Percentiles rank a stretch among this genome's conserved stretches.
phyloP scores from a whole-genome alignment of 2,797 vertebrate species.

The Leucoraja ocellata region DNA sequence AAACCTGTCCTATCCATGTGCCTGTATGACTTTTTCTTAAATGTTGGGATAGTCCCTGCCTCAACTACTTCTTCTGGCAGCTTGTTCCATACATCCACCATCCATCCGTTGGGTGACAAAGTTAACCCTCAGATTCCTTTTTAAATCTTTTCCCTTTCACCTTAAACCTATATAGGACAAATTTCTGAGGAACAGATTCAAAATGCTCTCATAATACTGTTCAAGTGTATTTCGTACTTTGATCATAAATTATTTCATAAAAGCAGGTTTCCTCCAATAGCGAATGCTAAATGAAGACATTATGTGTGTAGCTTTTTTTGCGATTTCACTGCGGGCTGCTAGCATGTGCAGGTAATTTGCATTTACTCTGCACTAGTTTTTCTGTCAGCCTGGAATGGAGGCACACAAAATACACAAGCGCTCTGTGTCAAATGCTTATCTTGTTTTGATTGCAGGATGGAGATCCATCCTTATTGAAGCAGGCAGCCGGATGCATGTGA shows the following conservation, averaged over 20 bases:
- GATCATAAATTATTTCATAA: neutral
- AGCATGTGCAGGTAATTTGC: neutral
- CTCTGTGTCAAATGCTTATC: neutral
- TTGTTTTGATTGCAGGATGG: neutral
- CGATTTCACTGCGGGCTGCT: neutral
- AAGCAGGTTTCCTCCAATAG: neutral
- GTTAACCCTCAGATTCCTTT: too few relatives aligned
- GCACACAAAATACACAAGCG: neutral
- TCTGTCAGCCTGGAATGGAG: neutral
- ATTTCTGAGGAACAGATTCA: neutral
- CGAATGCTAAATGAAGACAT: too few relatives aligned
- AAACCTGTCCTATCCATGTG: too few relatives aligned
- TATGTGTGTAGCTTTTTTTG: neutral
- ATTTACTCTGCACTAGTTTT: neutral
- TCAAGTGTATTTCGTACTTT: neutral
- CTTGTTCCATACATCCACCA: too few relatives aligned
- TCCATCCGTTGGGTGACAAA: too few relatives aligned
- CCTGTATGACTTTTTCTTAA: too few relatives aligned
- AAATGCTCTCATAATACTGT: neutral
- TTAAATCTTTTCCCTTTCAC: too few relatives aligned
- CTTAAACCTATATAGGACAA: neutral
- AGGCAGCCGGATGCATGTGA: too few relatives aligned
- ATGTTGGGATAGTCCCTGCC: too few relatives aligned
- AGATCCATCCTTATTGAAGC: neutral
- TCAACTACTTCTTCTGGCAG: too few relatives aligned